Conservation (phyloP, 2,888 invertebrate species). For the Eilema depressum region DNA sequence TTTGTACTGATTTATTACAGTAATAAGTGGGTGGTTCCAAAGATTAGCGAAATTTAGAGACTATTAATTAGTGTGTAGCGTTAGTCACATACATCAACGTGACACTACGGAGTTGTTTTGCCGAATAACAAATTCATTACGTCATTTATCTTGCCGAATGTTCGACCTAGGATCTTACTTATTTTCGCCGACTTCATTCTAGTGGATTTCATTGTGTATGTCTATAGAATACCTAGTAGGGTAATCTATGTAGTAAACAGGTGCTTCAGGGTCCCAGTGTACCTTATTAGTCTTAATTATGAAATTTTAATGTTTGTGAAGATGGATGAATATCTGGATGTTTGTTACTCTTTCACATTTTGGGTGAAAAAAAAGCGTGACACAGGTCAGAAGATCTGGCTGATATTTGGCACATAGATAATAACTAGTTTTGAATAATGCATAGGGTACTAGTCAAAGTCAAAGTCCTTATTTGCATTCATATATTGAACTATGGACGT, state of each 20-base stretch:
- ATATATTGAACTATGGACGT: too few species aligned
- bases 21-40: background rate
- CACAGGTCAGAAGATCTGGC: too few species aligned
- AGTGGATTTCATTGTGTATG: background rate
- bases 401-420: too few species aligned
- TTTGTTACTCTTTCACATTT: background rate
- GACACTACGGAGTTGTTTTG: background rate
- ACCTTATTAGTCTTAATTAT: too few species aligned
- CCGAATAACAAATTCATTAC: background rate
- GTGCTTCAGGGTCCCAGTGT: too few species aligned
- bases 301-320: background rate
- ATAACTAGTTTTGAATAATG: too few species aligned
- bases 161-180: background rate
- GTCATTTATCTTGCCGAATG: background rate
- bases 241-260: background rate
- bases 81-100: background rate
- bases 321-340: background rate
- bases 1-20: constrained; percentile 11
- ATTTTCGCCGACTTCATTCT: background rate
- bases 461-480: too few species aligned
- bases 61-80: background rate
- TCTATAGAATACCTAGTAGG: background rate
- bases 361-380: too few species aligned
- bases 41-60: background rate
- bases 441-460: too few species aligned